Percentiles rank a stretch among this genome's conserved stretches.
Conservation (phyloP, 2,888 invertebrate species). For the Andrena dorsata region DNA sequence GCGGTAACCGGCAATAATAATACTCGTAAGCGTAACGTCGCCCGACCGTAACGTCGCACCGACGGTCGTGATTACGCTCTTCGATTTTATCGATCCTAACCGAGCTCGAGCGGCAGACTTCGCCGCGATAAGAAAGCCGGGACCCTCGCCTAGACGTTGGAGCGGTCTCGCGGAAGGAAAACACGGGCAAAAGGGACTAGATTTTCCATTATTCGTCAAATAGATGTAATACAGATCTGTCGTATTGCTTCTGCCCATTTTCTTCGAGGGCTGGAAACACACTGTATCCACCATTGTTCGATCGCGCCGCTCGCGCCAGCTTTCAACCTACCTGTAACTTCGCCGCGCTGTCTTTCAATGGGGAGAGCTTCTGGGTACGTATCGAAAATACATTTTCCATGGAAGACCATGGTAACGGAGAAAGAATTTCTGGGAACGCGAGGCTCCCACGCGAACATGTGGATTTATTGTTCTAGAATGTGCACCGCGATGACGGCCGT, state of each 20-base stretch:
- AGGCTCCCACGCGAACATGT: conserved; percentile 3
- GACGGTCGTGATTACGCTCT: conserved; percentile 16
- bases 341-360: conserved; percentile 51
- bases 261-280: conserved; percentile 15
- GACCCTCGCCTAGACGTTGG: neutral
- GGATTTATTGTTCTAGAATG: conserved; percentile 31
- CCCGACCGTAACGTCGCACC: neutral
- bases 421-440: conserved; percentile 20
- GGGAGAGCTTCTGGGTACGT: conserved; percentile 52
- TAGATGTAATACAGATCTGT: conserved; percentile 52
- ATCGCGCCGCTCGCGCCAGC: conserved; percentile 8
- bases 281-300: conserved; percentile 46
- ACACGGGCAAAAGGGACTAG: conserved; percentile 21
- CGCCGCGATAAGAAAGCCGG: conserved; percentile 22
- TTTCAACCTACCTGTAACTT: conserved; percentile 43
- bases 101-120: conserved; percentile 14
- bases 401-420: conserved; percentile 20
- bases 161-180: conserved; percentile 22
- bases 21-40: conserved; percentile 35
- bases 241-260: conserved; percentile 37
- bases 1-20: conserved; percentile 26
- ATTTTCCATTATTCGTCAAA: conserved; percentile 52
- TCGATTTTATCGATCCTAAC: conserved; percentile 18
- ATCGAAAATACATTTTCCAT: conserved; percentile 37
- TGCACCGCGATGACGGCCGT: neutral